Conservation (phyloP, 2,888 invertebrate species). For the Mesoligia furuncula region DNA sequence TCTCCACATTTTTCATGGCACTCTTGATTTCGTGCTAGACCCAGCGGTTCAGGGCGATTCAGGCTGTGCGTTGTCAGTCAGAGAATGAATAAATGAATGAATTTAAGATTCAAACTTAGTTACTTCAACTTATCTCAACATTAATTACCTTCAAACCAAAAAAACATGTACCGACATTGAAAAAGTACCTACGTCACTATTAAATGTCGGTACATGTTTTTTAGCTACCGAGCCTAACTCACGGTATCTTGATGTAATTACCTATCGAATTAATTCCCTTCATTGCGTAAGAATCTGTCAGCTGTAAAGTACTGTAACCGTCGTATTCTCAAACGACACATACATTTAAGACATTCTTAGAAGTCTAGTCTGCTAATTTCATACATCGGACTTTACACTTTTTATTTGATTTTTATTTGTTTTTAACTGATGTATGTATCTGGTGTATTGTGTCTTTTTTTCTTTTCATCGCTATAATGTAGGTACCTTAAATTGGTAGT, state of each 20-base stretch:
- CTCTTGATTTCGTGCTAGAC: no score
- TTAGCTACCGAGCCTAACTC: conserved; percentile 46
- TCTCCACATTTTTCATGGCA: no score
- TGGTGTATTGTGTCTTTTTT: no score
- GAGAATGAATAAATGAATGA: neutral
- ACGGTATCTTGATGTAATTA: conserved; percentile 39
- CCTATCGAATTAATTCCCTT: conserved; percentile 14
- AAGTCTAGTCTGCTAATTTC: neutral
- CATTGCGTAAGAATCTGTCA: neutral
- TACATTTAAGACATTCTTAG: neutral
- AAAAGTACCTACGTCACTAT: conserved; percentile 24
- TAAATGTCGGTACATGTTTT: conserved; percentile 31
- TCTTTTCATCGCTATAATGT: no score
- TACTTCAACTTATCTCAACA: conserved; percentile 16
- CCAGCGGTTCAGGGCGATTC: no score
- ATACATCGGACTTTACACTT: no score
- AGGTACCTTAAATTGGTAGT: neutral
- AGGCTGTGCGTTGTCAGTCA: neutral
- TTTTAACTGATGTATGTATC: no score
- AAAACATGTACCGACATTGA: conserved; percentile 1
- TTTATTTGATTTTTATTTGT: no score
- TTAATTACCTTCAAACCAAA: neutral
- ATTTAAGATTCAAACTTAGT: neutral
- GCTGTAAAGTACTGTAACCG: conserved; percentile 1
- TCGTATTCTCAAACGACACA: conserved; percentile 4